phyloP scores from a whole-genome alignment of 2,888 invertebrate species.

The Cerceris rybyensis region DNA sequence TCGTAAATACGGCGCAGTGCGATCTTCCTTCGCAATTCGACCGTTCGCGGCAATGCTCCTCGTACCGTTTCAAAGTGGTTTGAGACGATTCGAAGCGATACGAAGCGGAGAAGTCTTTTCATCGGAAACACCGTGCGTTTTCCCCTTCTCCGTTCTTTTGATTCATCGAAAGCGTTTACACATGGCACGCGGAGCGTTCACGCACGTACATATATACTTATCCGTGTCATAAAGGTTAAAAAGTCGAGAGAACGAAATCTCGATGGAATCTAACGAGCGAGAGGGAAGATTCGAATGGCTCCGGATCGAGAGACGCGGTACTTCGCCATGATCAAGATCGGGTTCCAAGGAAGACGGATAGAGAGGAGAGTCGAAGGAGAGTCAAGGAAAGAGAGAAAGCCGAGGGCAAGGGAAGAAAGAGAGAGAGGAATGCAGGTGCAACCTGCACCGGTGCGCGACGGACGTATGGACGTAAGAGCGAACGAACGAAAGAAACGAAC shows the following conservation, averaged over 20 bases:
- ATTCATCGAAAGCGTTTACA: neutral
- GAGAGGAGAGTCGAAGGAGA: slow-evolving; percentile 13
- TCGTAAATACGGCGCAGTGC: too few relatives aligned
- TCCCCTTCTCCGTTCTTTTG: too few relatives aligned
- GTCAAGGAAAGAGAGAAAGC: slow-evolving; percentile 32
- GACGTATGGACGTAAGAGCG: slow-evolving; percentile 62
- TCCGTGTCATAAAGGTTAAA: slow-evolving; percentile 19
- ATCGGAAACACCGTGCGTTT: neutral
- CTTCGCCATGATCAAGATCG: slow-evolving; percentile 59
- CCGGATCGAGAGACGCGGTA: slow-evolving; percentile 48
- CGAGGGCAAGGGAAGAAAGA: slow-evolving; percentile 15
- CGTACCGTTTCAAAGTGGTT: neutral
- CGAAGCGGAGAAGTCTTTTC: neutral
- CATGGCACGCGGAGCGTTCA: neutral
- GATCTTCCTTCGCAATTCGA: neutral
- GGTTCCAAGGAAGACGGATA: slow-evolving; percentile 32
- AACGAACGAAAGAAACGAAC: slow-evolving; percentile 73
- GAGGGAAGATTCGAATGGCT: slow-evolving; percentile 54
- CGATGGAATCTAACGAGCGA: slow-evolving; percentile 59
- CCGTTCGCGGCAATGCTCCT: neutral
- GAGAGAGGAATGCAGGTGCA: slow-evolving; percentile 68
- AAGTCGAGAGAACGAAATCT: slow-evolving; percentile 39
- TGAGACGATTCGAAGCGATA: neutral
- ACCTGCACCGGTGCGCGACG: slow-evolving; percentile 68
- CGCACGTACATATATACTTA: neutral